These are phyloP conservation scores for Steatornis caripensis DNA, from an alignment of 2,113 vertebrate genomes.

Conservation along the genomic window DNA sequence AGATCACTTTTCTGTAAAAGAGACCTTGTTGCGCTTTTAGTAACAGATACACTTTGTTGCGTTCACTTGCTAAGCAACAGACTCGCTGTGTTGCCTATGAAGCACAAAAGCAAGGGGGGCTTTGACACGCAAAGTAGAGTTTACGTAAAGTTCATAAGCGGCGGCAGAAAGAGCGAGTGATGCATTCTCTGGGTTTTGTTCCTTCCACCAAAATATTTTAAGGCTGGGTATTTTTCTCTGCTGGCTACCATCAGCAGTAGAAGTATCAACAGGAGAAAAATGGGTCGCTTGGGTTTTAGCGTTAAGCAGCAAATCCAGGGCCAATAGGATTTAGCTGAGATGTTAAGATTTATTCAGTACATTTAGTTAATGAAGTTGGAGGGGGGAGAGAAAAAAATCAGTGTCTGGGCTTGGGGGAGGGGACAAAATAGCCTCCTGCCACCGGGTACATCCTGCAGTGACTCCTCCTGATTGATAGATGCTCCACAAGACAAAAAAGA, in stretches of 20 bases:
- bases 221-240: conserved; percentile 31
- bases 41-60: background rate
- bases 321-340: conserved; percentile 85
- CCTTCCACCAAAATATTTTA: conserved; percentile 3
- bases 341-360: conserved; percentile 82
- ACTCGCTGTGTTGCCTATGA: background rate
- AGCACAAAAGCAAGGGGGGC: conserved; percentile 10
- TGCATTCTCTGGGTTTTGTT: background rate
- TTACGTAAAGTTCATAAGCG: conserved; percentile 4
- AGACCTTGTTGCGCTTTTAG: background rate
- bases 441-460: background rate
- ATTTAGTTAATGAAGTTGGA: conserved; percentile 77
- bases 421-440: background rate
- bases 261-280: conserved; percentile 69
- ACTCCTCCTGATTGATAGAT: conserved; percentile 35
- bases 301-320: conserved; percentile 88
- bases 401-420: conserved; percentile 5
- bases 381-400: background rate
- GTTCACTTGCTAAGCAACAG: conserved; percentile 42
- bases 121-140: background rate
- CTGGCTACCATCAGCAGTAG: conserved; percentile 43
- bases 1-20: background rate
- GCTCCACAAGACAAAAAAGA: background rate
- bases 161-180: background rate
- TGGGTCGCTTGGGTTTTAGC: conserved; percentile 80